Evolutionary conservation across 2,888 invertebrate genomes (phyloP), one percentile per base, ranked within the genome.

Genomic region (Helicoverpa assulta): DNA sequence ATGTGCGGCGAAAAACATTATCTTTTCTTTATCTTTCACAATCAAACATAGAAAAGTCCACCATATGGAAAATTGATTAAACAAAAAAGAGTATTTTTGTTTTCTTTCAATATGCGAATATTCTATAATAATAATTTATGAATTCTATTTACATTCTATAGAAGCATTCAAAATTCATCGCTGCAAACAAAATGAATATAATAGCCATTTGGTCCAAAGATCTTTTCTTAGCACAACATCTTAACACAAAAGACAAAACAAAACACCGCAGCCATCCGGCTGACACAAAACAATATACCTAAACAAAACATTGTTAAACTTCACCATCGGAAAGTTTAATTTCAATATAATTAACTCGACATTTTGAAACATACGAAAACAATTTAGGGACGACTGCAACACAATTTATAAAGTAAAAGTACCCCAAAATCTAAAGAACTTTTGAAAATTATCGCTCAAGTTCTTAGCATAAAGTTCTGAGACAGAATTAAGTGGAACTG

Each of bases 391-490:
- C 72, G 53, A 70, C 82, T 83, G 82, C 81, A 82, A 80, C 80
- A 81, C 81, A 84, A 86, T 85, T 86, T 86, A 86, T 83, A 83
- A 87, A 85, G 81, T 81, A 82, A 47, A 53, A 61, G 81, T 57
- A 63, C 60, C 62, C 77, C 52, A 26, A 78, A 85, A 85, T 86
- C 69, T 82, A 74, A 78, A 68, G 81, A 89, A 91, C 83, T 89
- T 89, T 85, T 75, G 66, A 81, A 86, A 91, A 90, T 91, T 91
- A 90, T 90, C 81, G 86, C 78, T 67, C n/a, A 87, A 90, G 85
- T 90, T 90, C 74, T 68, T 76, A 73, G 67, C 75, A 73, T 70
- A 81, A 89, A 90, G 78, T 89, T 91, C 70, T 80, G 65, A 75
- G 83, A 86, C 82, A 76, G 85, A 89, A 90, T 90, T 88, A 88